Percentiles rank a stretch among this genome's conserved stretches.
Evolutionary conservation across 2,888 invertebrate genomes (phyloP).

Genomic region (Caenorhabditis angaria): DNA sequence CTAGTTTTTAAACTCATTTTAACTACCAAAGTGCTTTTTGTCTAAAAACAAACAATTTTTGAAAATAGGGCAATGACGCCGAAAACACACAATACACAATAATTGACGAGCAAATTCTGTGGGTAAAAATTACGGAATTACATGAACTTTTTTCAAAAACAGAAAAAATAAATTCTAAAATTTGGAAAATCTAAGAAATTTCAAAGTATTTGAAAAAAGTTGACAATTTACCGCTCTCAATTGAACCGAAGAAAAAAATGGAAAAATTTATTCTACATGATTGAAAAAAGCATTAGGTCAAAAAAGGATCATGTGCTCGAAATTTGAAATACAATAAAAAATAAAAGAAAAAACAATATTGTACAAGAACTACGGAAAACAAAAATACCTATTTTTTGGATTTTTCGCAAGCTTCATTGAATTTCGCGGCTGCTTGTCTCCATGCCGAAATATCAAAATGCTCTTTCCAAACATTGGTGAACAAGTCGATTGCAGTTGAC

Average conservation of each 20-base stretch:
- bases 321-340: no score
- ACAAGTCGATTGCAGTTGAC: background rate
- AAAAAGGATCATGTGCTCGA: background rate
- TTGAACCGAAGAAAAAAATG: background rate
- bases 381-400: background rate
- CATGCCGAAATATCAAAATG: background rate
- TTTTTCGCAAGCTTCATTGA: background rate
- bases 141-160: background rate
- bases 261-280: background rate
- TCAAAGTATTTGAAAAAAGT: background rate
- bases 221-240: no score
- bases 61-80: no score
- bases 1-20: background rate
- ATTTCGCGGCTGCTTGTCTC: background rate
- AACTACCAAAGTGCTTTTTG: background rate
- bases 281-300: background rate
- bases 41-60: no score
- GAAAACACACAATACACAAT: no score
- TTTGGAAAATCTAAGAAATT: no score
- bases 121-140: background rate
- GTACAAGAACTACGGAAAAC: background rate
- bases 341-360: background rate
- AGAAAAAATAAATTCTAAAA: no score
- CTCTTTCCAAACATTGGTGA: background rate
- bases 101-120: no score